Percentiles rank a stretch among this genome's conserved stretches.
phyloP scores from a whole-genome alignment of 2,888 invertebrate genomes.

The Oxyteleia sp. region DNA sequence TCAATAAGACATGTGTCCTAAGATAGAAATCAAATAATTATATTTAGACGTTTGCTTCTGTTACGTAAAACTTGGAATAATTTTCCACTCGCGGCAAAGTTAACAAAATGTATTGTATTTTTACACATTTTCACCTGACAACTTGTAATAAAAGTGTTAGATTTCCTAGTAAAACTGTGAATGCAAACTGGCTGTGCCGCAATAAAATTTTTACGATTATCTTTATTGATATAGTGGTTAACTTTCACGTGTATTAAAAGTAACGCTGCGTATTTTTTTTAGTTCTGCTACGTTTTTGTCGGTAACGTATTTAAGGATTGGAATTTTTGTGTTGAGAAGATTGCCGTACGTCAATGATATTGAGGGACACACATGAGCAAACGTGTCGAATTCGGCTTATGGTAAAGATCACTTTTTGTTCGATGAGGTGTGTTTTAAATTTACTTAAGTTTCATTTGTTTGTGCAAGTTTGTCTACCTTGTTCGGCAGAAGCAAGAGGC shows the following conservation, averaged over 20 bases:
- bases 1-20: no score
- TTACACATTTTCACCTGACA: no score
- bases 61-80: no score
- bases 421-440: conserved; percentile 47
- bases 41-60: no score
- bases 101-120: no score
- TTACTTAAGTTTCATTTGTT: conserved; percentile 62
- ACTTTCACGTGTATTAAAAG: not conserved
- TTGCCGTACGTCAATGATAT: not conserved
- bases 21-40: no score
- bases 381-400: conserved; percentile 1
- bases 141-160: conserved; percentile 15
- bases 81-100: no score
- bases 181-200: conserved; percentile 15
- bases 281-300: not conserved
- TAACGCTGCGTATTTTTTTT: not conserved
- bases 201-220: conserved; percentile 30
- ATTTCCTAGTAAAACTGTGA: conserved; percentile 31
- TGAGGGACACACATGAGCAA: not conserved
- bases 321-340: not conserved
- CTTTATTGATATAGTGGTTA: conserved; percentile 14
- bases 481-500: conserved; percentile 57
- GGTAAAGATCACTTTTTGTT: conserved; percentile 24
- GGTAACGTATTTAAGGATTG: no score
- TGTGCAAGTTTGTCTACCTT: conserved; percentile 57